These are phyloP conservation scores for Siderastrea siderea DNA, from an alignment of 92 coral and sea anemone species.

Conservation along the genomic window DNA sequence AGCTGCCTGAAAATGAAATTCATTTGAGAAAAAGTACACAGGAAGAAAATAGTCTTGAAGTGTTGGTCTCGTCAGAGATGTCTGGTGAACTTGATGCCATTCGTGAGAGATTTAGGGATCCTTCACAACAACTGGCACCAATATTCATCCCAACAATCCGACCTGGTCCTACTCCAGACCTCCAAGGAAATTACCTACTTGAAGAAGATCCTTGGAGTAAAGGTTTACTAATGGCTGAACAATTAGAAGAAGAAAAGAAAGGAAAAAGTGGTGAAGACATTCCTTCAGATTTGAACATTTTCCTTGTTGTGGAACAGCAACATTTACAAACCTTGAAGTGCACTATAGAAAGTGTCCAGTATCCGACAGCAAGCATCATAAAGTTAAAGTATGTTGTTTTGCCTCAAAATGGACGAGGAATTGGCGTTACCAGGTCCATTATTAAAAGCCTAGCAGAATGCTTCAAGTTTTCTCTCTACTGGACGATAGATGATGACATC, in stretches of 20 bases:
- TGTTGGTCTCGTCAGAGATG: slow-evolving; percentile 9
- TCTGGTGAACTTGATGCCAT: not conserved
- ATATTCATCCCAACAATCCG: slow-evolving; percentile 67
- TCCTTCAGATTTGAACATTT: slow-evolving; percentile 30
- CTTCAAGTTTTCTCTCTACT: slow-evolving; percentile 42
- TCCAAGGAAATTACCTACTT: slow-evolving; percentile 55
- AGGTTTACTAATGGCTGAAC: not conserved
- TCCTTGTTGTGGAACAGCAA: slow-evolving; percentile 55
- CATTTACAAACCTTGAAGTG: slow-evolving; percentile 24
- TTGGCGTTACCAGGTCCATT: slow-evolving; percentile 63
- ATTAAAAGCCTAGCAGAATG: slow-evolving; percentile 59
- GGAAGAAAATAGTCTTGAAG: not conserved
- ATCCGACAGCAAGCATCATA: slow-evolving; percentile 36
- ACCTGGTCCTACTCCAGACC: slow-evolving; percentile 44
- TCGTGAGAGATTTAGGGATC: slow-evolving; percentile 31
- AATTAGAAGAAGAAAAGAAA: not conserved
- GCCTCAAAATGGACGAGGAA: slow-evolving; percentile 67
- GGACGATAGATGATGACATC: slow-evolving; percentile 73
- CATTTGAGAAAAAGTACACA: not conserved
- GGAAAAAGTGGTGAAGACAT: not conserved
- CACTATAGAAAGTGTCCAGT: slow-evolving; percentile 7
- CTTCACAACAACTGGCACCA: slow-evolving; percentile 46
- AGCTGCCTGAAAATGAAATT: slow-evolving; percentile 10
- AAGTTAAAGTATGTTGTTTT: slow-evolving; percentile 46
- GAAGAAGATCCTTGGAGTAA: slow-evolving; percentile 70